Evolutionary conservation across 37 sponge, comb jelly and placozoan species (phyloP).

Genomic region (Tethya wilhelma): DNA sequence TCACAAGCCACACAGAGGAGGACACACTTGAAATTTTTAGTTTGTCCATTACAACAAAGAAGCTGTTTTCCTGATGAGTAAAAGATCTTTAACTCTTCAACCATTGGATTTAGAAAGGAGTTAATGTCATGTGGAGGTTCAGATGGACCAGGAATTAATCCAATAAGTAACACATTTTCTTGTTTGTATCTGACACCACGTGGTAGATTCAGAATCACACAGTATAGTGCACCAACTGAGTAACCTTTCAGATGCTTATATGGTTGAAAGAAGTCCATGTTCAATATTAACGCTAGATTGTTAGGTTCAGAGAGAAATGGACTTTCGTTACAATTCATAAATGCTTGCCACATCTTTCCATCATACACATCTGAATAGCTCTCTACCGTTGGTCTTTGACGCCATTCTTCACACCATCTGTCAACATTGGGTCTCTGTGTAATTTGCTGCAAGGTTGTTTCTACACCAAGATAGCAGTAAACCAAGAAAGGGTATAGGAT

Average conservation of each 20-base stretch:
- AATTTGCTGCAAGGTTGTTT: neutral
- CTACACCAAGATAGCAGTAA: conserved; percentile 8
- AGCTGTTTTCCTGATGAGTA: neutral
- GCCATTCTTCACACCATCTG: neutral
- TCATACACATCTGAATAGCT: neutral
- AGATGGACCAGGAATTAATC: conserved; percentile 11
- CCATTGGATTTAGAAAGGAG: neutral
- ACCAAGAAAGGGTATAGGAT: neutral
- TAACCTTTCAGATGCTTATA: conserved; percentile 17
- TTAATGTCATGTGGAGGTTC: conserved; percentile 1
- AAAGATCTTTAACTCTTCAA: neutral
- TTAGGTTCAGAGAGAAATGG: neutral
- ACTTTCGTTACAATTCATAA: neutral
- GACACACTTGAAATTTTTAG: conserved; percentile 3
- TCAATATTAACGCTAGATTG: conserved; percentile 6
- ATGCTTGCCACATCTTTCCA: neutral
- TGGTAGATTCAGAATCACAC: conserved; percentile 26
- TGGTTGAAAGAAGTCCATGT: conserved; percentile 50
- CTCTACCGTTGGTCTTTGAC: too few relatives aligned
- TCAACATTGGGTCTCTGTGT: neutral
- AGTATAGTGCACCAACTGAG: conserved; percentile 28
- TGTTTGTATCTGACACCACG: neutral
- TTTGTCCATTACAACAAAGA: neutral
- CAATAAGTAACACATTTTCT: conserved; percentile 2
- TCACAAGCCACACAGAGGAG: conserved; percentile 34